phyloP scores from a whole-genome alignment of 2,888 invertebrate species.

The Melinaea menophilus region DNA sequence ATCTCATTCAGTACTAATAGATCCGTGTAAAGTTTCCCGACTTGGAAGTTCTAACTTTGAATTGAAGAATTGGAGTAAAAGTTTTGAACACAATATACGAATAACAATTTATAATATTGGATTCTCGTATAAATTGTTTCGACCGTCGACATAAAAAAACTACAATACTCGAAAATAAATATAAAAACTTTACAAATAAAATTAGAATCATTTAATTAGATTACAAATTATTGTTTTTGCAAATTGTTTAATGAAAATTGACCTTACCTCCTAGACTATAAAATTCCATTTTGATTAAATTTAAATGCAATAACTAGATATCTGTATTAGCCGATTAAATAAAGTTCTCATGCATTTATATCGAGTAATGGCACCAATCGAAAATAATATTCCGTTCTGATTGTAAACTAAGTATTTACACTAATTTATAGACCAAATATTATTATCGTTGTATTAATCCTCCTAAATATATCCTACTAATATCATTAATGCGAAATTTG shows the following conservation, averaged over 20 bases:
- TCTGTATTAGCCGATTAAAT: too few species aligned
- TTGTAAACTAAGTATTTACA: too few species aligned
- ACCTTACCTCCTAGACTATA: too few species aligned
- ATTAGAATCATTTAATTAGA: not conserved
- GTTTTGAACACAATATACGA: not conserved
- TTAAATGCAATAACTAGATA: too few species aligned
- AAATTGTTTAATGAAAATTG: too few species aligned
- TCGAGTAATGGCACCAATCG: too few species aligned
- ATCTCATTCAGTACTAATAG: not conserved
- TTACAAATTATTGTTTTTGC: too few species aligned
- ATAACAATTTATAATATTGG: not conserved
- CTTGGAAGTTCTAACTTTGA: not conserved
- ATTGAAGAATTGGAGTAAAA: slow-evolving; percentile 3
- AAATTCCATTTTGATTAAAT: too few species aligned
- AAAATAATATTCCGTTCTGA: too few species aligned
- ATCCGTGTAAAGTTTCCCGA: not conserved
- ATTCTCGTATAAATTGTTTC: not conserved
- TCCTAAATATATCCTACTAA: too few species aligned
- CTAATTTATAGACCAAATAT: not conserved
- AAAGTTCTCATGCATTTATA: too few species aligned
- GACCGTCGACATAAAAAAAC: not conserved
- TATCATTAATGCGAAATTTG: too few species aligned
- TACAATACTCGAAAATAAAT: not conserved
- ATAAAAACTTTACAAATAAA: not conserved
- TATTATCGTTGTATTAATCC: not conserved